phyloP scores from a whole-genome alignment of 2,797 vertebrate species.

The Hapalemur alaotrensis region DNA sequence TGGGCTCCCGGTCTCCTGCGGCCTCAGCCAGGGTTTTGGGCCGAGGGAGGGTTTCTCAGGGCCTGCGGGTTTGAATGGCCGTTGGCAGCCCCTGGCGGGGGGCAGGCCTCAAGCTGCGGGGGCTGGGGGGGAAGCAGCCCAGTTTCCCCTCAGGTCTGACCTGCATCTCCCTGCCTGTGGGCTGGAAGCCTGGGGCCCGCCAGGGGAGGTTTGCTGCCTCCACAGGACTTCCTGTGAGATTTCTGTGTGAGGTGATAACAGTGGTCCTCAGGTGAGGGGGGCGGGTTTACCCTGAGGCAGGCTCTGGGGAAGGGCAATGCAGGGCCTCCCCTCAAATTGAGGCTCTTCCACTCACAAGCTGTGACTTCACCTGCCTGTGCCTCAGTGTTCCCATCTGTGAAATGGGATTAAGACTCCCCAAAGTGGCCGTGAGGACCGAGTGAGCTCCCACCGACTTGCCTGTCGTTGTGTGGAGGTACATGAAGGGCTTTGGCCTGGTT shows the following conservation, averaged over 20 bases:
- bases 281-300: background rate
- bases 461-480: background rate
- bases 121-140: background rate
- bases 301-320: background rate
- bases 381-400: background rate
- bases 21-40: background rate
- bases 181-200: background rate
- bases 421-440: background rate
- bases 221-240: background rate
- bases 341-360: background rate
- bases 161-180: background rate
- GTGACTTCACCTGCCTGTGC: background rate
- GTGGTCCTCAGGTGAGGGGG: background rate
- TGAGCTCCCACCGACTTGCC: background rate
- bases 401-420: background rate
- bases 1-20: background rate
- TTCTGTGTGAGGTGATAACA: background rate
- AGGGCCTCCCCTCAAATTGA: background rate
- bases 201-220: background rate
- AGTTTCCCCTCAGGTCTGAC: fast-evolving
- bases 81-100: background rate
- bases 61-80: background rate
- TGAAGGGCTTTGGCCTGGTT: background rate
- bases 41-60: background rate
- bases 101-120: background rate